These are phyloP conservation scores for Druon quercuslanigerum DNA, from an alignment of 1,140 invertebrate species.

Conservation along the genomic window DNA sequence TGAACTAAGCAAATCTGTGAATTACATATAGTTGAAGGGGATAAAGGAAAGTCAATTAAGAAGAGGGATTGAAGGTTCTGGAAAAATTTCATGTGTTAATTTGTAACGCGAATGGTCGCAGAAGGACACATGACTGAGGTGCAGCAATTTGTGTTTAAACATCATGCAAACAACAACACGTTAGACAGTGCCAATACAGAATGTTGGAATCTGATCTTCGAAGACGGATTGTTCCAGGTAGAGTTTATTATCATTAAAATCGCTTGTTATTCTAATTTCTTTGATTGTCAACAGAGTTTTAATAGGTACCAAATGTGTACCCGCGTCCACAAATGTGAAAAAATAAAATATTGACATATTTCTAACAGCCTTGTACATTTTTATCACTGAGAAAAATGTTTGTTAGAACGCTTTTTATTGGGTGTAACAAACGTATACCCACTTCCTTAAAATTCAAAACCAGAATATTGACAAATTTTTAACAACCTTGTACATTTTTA, in stretches of 20 bases:
- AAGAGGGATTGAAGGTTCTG: background rate
- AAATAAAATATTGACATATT: too few relatives aligned
- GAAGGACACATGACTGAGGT: constrained; percentile 65
- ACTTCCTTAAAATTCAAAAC: too few relatives aligned
- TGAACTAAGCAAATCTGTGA: background rate
- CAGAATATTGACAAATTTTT: too few relatives aligned
- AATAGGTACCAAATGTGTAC: constrained; percentile 9
- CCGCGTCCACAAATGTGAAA: too few relatives aligned
- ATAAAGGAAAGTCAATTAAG: background rate
- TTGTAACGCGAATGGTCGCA: constrained; percentile 27
- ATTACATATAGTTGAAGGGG: background rate
- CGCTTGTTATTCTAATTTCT: background rate
- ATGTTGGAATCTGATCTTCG: constrained; percentile 69
- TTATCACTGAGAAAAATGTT: too few relatives aligned
- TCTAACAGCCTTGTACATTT: too few relatives aligned
- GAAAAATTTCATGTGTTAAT: background rate
- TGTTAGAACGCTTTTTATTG: too few relatives aligned
- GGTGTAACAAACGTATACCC: too few relatives aligned
- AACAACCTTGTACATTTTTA: too few relatives aligned
- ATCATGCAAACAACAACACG: constrained; percentile 47
- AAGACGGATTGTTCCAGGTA: constrained; percentile 72
- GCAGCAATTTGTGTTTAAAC: constrained; percentile 62
- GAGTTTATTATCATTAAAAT: background rate
- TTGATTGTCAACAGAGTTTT: background rate
- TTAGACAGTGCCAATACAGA: constrained; percentile 48